A percentile compares a stretch with the other conserved stretches of the same genome.
Evolutionary conservation across 2,113 vertebrate species (phyloP).

Genomic region (Eupsittula cactorum): DNA sequence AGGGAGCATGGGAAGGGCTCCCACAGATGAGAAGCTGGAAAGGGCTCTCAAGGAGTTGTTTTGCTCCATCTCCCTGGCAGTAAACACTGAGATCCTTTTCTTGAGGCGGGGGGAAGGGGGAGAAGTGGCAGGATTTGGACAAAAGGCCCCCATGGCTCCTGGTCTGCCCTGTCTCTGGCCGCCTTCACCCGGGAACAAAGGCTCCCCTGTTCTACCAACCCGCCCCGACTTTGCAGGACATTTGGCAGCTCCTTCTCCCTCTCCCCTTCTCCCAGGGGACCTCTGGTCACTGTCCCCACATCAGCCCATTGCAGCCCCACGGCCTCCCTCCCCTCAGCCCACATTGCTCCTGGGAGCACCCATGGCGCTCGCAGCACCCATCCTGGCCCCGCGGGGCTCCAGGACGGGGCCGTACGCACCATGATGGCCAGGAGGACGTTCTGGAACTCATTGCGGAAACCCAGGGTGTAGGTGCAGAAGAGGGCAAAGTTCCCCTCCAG

Average conservation of each 20-base stretch:
- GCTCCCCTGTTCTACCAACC: neutral
- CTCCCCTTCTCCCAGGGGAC: neutral
- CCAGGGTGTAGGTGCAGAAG: constrained; percentile 91
- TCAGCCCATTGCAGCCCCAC: neutral
- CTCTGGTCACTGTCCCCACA: neutral
- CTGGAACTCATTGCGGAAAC: constrained; percentile 89
- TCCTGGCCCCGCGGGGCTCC: neutral
- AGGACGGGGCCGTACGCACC: constrained; percentile 69
- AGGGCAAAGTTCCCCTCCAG: constrained; percentile 97
- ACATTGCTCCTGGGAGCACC: neutral
- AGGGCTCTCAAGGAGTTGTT: constrained; percentile 9
- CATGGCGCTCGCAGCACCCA: neutral
- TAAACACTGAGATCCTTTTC: constrained; percentile 3
- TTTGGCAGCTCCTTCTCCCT: neutral
- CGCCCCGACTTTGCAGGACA: neutral
- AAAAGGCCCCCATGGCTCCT: constrained; percentile 6
- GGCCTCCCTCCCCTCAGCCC: neutral
- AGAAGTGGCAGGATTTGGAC: constrained; percentile 25
- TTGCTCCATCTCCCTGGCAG: neutral
- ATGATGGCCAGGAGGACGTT: constrained; percentile 95
- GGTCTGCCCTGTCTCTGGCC: neutral
- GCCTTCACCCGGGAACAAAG: constrained; percentile 13
- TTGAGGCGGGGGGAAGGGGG: neutral
- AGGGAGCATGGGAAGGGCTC: neutral
- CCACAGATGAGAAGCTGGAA: neutral